Conservation (phyloP, 2,113 vertebrate genomes). For the Antennarius striatus region DNA sequence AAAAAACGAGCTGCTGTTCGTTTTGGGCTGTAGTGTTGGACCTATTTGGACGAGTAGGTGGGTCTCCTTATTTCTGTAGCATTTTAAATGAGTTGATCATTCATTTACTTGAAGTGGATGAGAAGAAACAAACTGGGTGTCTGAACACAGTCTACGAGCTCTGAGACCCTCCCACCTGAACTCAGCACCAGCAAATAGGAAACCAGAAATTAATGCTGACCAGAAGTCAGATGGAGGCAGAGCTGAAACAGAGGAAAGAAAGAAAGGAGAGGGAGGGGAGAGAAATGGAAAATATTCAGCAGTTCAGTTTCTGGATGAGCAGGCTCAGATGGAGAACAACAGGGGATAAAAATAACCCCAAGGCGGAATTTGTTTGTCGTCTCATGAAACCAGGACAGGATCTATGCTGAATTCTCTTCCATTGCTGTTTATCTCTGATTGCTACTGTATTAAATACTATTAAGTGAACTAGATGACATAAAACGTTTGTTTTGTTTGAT, state of each 20-base stretch:
- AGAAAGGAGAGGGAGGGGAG: constrained; percentile 33
- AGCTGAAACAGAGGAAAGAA: constrained; percentile 22
- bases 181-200: constrained; percentile 31
- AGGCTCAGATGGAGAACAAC: constrained; percentile 83
- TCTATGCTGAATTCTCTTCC: neutral
- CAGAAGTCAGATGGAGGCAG: constrained; percentile 18
- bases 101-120: neutral
- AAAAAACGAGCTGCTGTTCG: too few species aligned
- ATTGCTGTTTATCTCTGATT: too few species aligned
- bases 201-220: neutral
- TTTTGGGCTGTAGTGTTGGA: too few species aligned
- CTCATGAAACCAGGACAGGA: constrained; percentile 20
- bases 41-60: too few species aligned
- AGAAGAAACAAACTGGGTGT: constrained; percentile 24
- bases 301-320: constrained; percentile 80
- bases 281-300: constrained; percentile 60
- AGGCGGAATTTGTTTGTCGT: neutral
- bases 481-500: too few species aligned
- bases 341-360: constrained; percentile 41
- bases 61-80: too few species aligned
- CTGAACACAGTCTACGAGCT: constrained; percentile 1
- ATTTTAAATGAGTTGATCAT: too few species aligned
- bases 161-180: constrained; percentile 18
- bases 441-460: too few species aligned
- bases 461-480: too few species aligned